These are phyloP conservation scores for Cistogaster globosa DNA, from an alignment of 2,888 invertebrate species.

Conservation along the genomic window DNA sequence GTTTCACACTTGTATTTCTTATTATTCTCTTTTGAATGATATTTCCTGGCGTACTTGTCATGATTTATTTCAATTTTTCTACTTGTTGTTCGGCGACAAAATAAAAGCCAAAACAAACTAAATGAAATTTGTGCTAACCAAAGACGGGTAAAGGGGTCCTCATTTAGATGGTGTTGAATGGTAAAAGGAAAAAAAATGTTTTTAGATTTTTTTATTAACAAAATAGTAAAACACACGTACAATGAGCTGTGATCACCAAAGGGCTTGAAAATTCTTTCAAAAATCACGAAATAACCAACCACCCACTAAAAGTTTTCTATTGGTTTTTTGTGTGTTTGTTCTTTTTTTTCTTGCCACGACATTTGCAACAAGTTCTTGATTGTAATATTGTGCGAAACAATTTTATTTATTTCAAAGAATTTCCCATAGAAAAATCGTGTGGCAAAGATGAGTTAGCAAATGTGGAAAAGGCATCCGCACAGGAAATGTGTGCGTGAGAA, in stretches of 20 bases:
- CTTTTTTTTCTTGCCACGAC: neutral
- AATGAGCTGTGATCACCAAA: conserved; percentile 53
- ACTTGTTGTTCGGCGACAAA: conserved; percentile 59
- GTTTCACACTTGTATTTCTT: conserved; percentile 66
- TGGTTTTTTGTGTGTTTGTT: no score
- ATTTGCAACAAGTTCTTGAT: conserved; percentile 66
- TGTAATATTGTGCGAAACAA: conserved; percentile 48
- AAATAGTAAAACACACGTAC: conserved; percentile 62
- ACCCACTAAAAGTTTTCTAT: conserved; percentile 6
- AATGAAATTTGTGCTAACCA: conserved; percentile 27
- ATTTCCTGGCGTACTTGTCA: conserved; percentile 69
- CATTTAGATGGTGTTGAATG: conserved; percentile 31
- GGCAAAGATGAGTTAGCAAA: conserved; percentile 24
- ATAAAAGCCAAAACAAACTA: conserved; percentile 15
- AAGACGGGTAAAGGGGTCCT: neutral
- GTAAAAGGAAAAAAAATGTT: neutral
- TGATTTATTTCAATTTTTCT: conserved; percentile 70
- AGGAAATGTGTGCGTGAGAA: conserved; percentile 69
- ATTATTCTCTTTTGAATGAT: conserved; percentile 70
- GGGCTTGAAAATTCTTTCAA: conserved; percentile 35
- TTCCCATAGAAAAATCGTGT: conserved; percentile 5
- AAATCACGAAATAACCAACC: neutral
- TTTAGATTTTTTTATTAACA: conserved; percentile 47
- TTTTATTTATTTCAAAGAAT: conserved; percentile 46
- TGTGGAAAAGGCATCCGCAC: conserved; percentile 16